Evolutionary conservation across 2,888 invertebrate genomes (phyloP).

Genomic region (Schizaphis graminum): DNA sequence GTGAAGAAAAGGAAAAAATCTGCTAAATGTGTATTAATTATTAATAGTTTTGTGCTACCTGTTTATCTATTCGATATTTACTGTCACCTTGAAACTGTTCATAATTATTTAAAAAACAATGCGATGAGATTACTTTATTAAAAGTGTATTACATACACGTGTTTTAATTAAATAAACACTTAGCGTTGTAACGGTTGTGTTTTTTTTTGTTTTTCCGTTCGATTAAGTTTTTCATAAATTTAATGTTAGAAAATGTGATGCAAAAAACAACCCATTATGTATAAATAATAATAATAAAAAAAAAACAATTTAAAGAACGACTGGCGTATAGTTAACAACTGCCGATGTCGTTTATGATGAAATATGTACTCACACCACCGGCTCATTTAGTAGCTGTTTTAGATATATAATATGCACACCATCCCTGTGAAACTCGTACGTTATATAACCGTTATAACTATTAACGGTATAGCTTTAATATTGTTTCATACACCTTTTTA

Average conservation of each 20-base stretch:
- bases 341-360: conserved; percentile 16
- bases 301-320: background rate
- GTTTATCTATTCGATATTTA: background rate
- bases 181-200: background rate
- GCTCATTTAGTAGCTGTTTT: background rate
- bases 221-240: conserved; percentile 16
- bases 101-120: conserved; percentile 7
- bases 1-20: background rate
- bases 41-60: background rate
- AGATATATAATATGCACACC: background rate
- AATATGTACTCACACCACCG: background rate
- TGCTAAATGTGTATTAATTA: background rate
- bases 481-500: background rate
- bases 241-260: conserved; percentile 2
- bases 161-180: conserved; percentile 35
- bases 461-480: background rate
- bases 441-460: background rate
- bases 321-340: background rate
- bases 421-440: background rate
- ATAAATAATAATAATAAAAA: background rate
- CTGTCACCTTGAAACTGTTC: background rate
- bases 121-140: background rate
- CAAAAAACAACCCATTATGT: background rate
- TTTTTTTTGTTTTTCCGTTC: background rate
- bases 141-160: background rate